Percentiles rank a stretch among this genome's conserved stretches.
These are phyloP conservation scores for Drosophila nigricruria DNA, from an alignment of 2,888 invertebrate genomes.

Conservation along the genomic window DNA sequence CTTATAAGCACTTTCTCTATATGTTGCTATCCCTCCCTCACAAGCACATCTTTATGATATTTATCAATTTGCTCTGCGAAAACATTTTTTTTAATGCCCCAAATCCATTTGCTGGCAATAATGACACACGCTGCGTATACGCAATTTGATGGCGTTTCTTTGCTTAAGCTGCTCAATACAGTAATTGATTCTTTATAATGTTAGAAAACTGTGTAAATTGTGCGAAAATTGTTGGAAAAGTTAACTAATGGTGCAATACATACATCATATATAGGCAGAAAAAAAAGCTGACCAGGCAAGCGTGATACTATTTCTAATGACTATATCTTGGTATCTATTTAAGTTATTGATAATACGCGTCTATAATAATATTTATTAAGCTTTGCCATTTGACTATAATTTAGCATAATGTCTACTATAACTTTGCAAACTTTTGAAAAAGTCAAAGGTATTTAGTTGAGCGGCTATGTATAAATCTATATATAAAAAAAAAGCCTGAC, in stretches of 20 bases:
- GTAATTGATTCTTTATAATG: neutral
- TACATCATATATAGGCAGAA: neutral
- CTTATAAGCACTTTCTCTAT: neutral
- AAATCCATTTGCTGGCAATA: slow-evolving; percentile 52
- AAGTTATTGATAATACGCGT: neutral
- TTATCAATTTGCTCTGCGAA: slow-evolving; percentile 61
- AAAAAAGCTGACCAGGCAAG: neutral
- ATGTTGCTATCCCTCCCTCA: neutral
- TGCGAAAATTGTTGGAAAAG: neutral
- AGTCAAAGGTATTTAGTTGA: no score
- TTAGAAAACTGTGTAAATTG: neutral
- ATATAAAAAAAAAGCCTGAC: no score
- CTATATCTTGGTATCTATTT: neutral
- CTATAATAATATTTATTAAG: neutral
- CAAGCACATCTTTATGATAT: slow-evolving; percentile 31
- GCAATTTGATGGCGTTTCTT: slow-evolving; percentile 41
- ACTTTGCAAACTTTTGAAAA: no score
- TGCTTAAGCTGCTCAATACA: slow-evolving; percentile 34
- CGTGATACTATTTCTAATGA: neutral
- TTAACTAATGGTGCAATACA: neutral
- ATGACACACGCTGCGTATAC: slow-evolving; percentile 42
- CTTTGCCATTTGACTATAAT: neutral
- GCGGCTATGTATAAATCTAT: no score
- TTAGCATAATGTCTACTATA: no score
- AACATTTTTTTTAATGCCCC: slow-evolving; percentile 65